Evolutionary conservation across 2,888 invertebrate species (phyloP), one percentile per base, ranked within the genome.

Genomic region (Temnothorax rugatulus): DNA sequence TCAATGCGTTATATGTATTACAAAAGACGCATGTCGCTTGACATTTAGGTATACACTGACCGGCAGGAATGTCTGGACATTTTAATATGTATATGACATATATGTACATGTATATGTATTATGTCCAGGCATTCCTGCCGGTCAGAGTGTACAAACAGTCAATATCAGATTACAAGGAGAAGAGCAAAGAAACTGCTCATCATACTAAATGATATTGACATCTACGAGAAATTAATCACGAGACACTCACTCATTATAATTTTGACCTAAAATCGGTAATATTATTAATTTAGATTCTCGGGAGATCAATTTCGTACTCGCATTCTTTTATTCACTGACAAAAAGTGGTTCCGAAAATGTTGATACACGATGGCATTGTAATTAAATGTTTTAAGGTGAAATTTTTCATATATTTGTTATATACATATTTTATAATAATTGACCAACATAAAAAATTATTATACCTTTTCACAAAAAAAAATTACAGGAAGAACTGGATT

Each of bases 231-330:
- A 41, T 47, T 25, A 25, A 25, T 63, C 0, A n/a, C 64, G 11
- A n/a, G 8, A 47, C 44, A 52, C 59, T 38, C 34, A 29, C 57
- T 5, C 73, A 47, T 57, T 61, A 34, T 73, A 88, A 86, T 81
- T 76, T 82, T 68, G 73, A 81, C 81, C 64, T 75, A 50, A 74
- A 83, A 83, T 21, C 34, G 34, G 57, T 41, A 52, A 68, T n/a
- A 47, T 52, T 52, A 69, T 66, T 66, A 71, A 44, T 66, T 41
- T 41, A 7, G n/a, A 41, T 41, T 34, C 18, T n/a, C 13, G 21
- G 9, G 66, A 66, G 52, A 73, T 54, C 9, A 38, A 52, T 74
- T 57, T 69, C 64, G 13, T 29, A 52, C 15, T 34, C n/a, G n/a
- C 63, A 63, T 50, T 75, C 59, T 75, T 74, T 63, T 38, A 54